Percentiles rank a stretch among this genome's conserved stretches.
Conservation (phyloP, 2,113 vertebrate genomes). For the Dasyprocta punctata region DNA sequence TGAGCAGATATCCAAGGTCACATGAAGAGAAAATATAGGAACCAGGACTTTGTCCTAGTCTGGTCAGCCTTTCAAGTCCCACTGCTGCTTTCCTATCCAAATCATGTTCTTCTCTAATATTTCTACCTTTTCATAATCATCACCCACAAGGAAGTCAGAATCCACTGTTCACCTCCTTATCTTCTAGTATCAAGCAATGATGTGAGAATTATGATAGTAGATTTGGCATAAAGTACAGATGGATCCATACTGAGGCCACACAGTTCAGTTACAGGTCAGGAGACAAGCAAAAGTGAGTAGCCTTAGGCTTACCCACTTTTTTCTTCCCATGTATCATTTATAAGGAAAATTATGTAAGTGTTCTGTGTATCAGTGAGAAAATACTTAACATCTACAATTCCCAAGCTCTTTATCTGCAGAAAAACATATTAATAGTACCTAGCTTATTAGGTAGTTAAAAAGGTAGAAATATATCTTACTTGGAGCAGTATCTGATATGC, state of each 20-base stretch:
- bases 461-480: neutral
- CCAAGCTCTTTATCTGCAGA: neutral
- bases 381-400: neutral
- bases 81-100: neutral
- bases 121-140: neutral
- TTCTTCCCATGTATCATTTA: neutral
- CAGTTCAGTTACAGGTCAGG: neutral
- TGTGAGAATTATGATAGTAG: neutral
- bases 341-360: neutral
- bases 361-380: neutral
- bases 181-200: neutral
- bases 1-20: neutral
- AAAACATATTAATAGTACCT: neutral
- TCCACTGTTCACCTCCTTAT: neutral
- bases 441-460: neutral
- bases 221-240: neutral
- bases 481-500: neutral
- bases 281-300: neutral
- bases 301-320: neutral
- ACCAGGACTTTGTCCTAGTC: neutral
- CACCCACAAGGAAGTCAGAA: neutral
- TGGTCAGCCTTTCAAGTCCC: neutral
- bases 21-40: neutral
- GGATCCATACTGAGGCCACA: neutral
- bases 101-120: neutral